These are phyloP conservation scores for Sitodiplosis mosellana DNA, from an alignment of 1,140 invertebrate genomes.

Conservation along the genomic window DNA sequence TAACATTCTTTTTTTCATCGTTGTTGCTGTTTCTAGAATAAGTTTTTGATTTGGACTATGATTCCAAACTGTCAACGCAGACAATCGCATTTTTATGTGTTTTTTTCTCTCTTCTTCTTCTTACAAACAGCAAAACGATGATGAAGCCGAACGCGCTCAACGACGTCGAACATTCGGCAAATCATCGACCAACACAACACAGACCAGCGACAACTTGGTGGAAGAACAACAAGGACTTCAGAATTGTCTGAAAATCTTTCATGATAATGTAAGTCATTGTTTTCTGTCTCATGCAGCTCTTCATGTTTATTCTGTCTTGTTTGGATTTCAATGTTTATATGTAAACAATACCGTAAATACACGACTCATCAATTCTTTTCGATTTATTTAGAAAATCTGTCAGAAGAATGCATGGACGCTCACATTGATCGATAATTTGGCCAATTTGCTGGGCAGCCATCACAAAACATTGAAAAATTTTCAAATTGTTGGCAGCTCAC, in stretches of 20 bases:
- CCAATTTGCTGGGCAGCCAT: constrained; percentile 40
- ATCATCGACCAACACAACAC: background rate
- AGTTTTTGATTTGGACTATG: too few relatives aligned
- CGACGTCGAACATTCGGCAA: constrained; percentile 10
- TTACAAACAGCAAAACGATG: constrained; percentile 14
- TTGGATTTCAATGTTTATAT: too few relatives aligned
- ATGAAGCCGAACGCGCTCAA: constrained; percentile 20
- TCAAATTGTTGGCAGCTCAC: constrained; percentile 46
- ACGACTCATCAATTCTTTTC: background rate
- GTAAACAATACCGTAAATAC: too few relatives aligned
- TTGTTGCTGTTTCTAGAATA: too few relatives aligned
- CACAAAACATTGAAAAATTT: constrained; percentile 40
- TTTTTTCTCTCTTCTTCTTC: background rate
- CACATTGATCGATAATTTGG: constrained; percentile 53
- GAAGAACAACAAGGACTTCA: constrained; percentile 20
- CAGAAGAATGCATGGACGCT: constrained; percentile 56
- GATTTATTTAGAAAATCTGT: constrained; percentile 36
- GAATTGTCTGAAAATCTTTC: constrained; percentile 19
- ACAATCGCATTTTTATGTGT: too few relatives aligned
- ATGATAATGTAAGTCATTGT: constrained; percentile 17
- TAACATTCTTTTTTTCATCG: too few relatives aligned
- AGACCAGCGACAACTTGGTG: constrained; percentile 10
- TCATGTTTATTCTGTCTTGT: too few relatives aligned
- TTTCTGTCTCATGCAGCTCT: too few relatives aligned
- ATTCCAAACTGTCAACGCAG: too few relatives aligned